phyloP scores from a whole-genome alignment of 2,888 invertebrate genomes.

The Papilio elwesi region DNA sequence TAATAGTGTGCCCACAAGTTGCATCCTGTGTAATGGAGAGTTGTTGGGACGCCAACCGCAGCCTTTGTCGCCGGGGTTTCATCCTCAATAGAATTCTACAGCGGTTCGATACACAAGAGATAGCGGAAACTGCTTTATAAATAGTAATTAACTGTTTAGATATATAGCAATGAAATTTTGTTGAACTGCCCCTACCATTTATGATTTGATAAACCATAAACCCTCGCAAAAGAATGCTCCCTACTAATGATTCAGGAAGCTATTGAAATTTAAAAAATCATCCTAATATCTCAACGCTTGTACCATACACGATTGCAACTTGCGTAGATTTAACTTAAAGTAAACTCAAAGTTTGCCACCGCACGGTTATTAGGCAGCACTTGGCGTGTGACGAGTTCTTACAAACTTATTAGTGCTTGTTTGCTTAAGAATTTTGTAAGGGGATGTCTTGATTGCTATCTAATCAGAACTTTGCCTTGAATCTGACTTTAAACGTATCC shows the following conservation, averaged over 20 bases:
- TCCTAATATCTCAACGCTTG: background rate
- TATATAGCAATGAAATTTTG: too few relatives aligned
- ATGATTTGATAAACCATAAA: too few relatives aligned
- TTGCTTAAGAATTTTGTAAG: conserved; percentile 6
- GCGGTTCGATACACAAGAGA: background rate
- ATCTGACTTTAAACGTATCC: background rate
- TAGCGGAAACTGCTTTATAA: background rate
- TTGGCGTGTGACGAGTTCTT: conserved; percentile 9
- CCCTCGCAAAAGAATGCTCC: too few relatives aligned
- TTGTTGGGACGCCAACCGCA: conserved; percentile 24
- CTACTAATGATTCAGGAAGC: too few relatives aligned
- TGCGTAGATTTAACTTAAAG: conserved; percentile 22
- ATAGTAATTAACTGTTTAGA: background rate
- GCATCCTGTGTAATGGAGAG: conserved; percentile 24
- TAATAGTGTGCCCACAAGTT: conserved; percentile 10
- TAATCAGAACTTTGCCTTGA: background rate
- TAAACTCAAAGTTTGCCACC: conserved; percentile 11
- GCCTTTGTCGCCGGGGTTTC: conserved; percentile 21
- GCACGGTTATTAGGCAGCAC: conserved; percentile 13
- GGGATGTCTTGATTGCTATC: conserved; percentile 1
- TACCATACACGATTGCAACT: conserved; percentile 8
- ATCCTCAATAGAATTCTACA: conserved; percentile 7
- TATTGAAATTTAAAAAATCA: too few relatives aligned
- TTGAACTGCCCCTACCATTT: too few relatives aligned
- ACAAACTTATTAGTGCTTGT: conserved; percentile 11